Base-by-base conservation (phyloP, 2,113 vertebrate genomes). In the Ictalurus punctatus region DNA sequence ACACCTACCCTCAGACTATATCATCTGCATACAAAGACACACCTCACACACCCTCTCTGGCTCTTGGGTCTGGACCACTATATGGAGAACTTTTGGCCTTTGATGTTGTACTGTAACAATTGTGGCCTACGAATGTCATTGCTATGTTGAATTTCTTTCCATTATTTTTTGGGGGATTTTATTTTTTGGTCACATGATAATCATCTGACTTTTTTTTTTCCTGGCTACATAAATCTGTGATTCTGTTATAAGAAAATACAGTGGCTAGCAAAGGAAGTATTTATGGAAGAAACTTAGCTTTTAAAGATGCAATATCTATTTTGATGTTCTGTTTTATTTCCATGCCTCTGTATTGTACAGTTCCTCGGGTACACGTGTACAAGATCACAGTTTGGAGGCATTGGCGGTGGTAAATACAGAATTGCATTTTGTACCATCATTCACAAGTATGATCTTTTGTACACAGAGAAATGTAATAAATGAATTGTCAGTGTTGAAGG, bases 331-430 rank as follows among this genome's bases (percentile, higher is more conserved):
- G 94, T 94, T 94, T 92, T 92, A 91, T 92, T 89, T 91, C 86
- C 92, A 94, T 95, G 94, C 92, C 92, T 94, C 95, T 94, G 93
- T 96, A 94, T 94, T 89, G 94, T 96, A 95, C 94, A 94, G 91
- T 94, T 92, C 94, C 92, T 95, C 93, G 92, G 94, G 91, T 95
- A 94, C 92, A 92, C 90, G 90, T 87, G 89, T 91, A 86, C 85
- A 86, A 82, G 89, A 93, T 93, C 88, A 58, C n/a, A 91, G 91
- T 92, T 91, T 91, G 76, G 86, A 87, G 71, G 88, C 93, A 91
- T 93, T 89, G 48, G 88, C 87, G 81, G 90, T 92, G 92, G 94
- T 94, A 94, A 94, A 95, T 44, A 82, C 87, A 90, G 90, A 90
- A 92, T 92, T 71, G 67, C 93, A 94, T 93, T 93, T 90, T 92